Base-by-base conservation (phyloP, 2,888 invertebrate species). In the Rotaria sp. region DNA sequence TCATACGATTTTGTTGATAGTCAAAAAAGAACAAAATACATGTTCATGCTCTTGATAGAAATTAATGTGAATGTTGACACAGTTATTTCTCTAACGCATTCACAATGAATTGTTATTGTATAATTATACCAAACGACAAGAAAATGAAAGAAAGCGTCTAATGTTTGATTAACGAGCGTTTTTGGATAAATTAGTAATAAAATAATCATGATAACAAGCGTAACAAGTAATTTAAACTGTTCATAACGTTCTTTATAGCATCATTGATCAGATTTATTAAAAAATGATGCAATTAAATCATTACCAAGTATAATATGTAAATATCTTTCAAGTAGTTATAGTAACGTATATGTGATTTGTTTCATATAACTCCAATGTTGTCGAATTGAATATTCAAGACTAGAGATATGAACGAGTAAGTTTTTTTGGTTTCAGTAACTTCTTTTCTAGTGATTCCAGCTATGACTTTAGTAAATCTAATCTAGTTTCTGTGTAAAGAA, bases 181-280 rank as follows among this genome's bases (percentile, higher is more conserved):
- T 93, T 92, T 86, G 91, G 86, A 57, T 15, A 57, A 7, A 57
- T 57, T 10, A 57, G 10, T 89, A 96, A 93, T 87, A 96, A 95
- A 91, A 96, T 93, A 87, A 95, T 93, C 90, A 97, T 94, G 86
- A 96, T 96, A 90, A 97, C 96, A 87, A 95, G 94, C 91, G 97
- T 97, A 88, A 98, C 94, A 89, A 96, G 94, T 90, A 97, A 93
- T 92, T 99, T 99, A 92, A 99, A 99, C 91, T 96, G 96, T 92
- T 99, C 99, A 92, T 99, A 99, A 92, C 98, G 97, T 92, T 98
- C 96, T 93, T 98, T 99, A 92, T 97, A 98, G 91, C 95, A 93
- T 90, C 94, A 94, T 89, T 57, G 97, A 92, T 97, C 97, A 87
- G 91, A 91, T 93, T 96, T 96, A 92, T 97, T 97, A 88, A 97